Evolutionary conservation across 2,113 vertebrate genomes (phyloP).

Genomic region (Halichoerus grypus): DNA sequence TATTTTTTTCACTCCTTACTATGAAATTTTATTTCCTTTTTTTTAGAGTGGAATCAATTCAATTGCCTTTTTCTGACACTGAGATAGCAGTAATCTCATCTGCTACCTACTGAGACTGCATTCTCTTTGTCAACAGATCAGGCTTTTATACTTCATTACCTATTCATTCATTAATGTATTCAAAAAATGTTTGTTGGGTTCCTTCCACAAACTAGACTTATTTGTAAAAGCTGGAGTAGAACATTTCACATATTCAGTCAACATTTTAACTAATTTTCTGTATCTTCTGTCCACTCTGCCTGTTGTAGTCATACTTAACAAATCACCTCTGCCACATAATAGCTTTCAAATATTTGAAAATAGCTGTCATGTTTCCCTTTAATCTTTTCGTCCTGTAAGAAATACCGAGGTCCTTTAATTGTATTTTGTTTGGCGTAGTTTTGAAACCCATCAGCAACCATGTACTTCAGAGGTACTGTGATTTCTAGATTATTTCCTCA

Average conservation of each 20-base stretch:
- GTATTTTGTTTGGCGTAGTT: neutral
- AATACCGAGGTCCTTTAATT: neutral
- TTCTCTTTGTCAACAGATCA: neutral
- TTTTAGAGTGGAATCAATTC: neutral
- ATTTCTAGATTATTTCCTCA: neutral
- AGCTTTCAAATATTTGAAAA: conserved; percentile 29
- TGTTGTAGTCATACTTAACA: neutral
- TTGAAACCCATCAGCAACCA: neutral
- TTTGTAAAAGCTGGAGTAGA: neutral
- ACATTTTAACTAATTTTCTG: neutral
- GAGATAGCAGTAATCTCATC: neutral
- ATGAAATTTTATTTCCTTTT: neutral
- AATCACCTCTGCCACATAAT: neutral
- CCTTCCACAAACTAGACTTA: neutral
- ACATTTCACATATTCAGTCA: neutral
- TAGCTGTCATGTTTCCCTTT: neutral
- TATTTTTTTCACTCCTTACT: neutral
- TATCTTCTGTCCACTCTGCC: neutral
- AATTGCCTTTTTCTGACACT: neutral
- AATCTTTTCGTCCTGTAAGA: neutral
- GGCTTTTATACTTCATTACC: neutral
- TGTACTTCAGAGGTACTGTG: neutral
- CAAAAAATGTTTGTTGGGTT: neutral
- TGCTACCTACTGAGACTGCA: neutral
- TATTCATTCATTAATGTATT: conserved; percentile 5